These are phyloP conservation scores for Garrulus glandarius DNA, from an alignment of 2,797 vertebrate species.

Conservation along the genomic window DNA sequence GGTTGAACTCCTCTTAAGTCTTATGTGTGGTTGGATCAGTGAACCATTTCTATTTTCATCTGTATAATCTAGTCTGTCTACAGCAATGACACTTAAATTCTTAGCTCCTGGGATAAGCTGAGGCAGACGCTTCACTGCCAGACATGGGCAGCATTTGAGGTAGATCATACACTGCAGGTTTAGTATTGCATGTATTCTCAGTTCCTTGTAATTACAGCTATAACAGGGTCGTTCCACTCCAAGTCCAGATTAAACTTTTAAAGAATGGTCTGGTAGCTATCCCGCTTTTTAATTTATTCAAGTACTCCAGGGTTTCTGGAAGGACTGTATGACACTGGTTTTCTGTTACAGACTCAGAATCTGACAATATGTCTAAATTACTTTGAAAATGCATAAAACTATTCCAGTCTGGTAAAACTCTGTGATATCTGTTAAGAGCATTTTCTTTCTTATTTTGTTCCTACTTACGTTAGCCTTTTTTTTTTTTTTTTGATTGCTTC, in stretches of 20 bases:
- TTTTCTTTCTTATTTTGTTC: not conserved
- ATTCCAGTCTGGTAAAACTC: not conserved
- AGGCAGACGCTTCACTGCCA: not conserved
- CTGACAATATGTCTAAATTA: not conserved
- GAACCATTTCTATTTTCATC: not conserved
- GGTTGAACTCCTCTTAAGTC: not conserved
- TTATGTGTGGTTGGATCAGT: not conserved
- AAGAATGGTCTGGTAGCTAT: not conserved
- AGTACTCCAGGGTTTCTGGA: not conserved
- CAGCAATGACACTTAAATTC: not conserved
- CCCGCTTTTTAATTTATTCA: not conserved
- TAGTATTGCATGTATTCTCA: not conserved
- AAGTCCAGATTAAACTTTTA: not conserved
- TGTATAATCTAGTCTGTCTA: not conserved
- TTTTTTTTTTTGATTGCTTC: not conserved
- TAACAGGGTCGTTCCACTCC: not conserved
- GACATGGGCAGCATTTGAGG: not conserved
- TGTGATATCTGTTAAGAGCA: rapidly evolving
- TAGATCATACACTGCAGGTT: not conserved
- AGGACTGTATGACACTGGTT: not conserved
- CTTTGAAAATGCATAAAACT: not conserved
- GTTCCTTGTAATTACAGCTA: not conserved
- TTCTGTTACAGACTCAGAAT: not conserved
- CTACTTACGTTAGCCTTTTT: not conserved
- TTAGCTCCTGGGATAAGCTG: not conserved